Evolutionary conservation across 2,113 vertebrate species (phyloP).

Genomic region (Elgaria multicarinata): DNA sequence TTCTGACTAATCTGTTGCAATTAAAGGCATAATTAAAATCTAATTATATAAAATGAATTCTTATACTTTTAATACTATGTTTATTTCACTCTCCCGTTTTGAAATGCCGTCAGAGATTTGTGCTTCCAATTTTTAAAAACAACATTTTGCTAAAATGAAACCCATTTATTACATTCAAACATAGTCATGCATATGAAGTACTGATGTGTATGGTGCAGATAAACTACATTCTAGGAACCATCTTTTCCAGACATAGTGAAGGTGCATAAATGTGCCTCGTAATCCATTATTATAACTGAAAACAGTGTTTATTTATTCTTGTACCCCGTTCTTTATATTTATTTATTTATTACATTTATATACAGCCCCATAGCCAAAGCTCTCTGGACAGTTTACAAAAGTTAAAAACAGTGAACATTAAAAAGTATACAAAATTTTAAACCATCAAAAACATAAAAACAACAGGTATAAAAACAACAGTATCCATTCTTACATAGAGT

Average conservation of each 20-base stretch:
- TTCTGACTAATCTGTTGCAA: conserved; percentile 24
- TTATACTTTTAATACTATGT: conserved; percentile 23
- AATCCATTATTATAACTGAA: not conserved
- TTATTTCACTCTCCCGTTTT: conserved; percentile 29
- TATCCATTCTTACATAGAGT: not conserved
- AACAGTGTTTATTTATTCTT: not conserved
- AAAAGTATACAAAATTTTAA: no score
- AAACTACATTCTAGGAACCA: not conserved
- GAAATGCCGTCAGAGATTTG: conserved; percentile 28
- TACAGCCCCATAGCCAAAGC: no score
- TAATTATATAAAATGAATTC: conserved; percentile 36
- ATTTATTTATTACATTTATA: no score
- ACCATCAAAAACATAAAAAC: no score
- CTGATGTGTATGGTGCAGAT: not conserved
- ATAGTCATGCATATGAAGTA: not conserved
- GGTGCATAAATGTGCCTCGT: not conserved
- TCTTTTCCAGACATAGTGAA: not conserved
- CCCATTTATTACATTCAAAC: not conserved
- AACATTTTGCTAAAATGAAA: conserved; percentile 33
- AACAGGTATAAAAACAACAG: no score
- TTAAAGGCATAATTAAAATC: conserved; percentile 21
- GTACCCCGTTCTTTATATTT: not conserved
- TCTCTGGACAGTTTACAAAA: no score
- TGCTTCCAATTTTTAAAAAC: conserved; percentile 26
- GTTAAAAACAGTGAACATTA: no score